A percentile compares a stretch with the other conserved stretches of the same genome.
Evolutionary conservation across 2,113 vertebrate species (phyloP).

Genomic region (Bubo bubo): DNA sequence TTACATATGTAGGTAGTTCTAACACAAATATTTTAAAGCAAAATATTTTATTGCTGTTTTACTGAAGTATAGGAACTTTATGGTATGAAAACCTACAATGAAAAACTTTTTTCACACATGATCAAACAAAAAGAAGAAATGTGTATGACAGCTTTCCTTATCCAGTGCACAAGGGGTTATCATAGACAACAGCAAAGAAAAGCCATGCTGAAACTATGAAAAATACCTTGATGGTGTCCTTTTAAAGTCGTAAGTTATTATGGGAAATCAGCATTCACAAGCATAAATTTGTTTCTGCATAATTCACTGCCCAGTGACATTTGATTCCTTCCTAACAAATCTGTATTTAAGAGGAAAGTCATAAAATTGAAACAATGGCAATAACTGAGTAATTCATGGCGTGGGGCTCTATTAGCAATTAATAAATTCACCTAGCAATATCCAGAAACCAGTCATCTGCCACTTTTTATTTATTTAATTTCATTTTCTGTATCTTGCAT

Average conservation of each 20-base stretch:
- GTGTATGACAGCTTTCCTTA: neutral
- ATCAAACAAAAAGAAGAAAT: neutral
- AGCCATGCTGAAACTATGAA: neutral
- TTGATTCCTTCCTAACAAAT: conserved; percentile 67
- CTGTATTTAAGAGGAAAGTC: conserved; percentile 68
- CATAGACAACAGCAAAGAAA: neutral
- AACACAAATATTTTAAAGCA: neutral
- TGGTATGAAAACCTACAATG: neutral
- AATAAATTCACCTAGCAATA: conserved; percentile 69
- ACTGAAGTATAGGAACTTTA: neutral
- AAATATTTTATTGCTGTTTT: neutral
- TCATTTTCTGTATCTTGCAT: conserved; percentile 51
- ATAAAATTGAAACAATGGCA: conserved; percentile 64
- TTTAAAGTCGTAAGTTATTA: conserved; percentile 42
- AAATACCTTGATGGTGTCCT: conserved; percentile 39
- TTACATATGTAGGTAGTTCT: neutral
- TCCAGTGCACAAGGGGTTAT: neutral
- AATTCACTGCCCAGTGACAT: conserved; percentile 66
- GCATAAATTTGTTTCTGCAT: conserved; percentile 54
- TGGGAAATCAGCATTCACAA: conserved; percentile 47
- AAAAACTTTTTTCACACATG: neutral
- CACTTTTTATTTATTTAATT: conserved; percentile 71
- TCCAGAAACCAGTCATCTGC: conserved; percentile 58
- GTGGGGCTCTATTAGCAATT: conserved; percentile 72
- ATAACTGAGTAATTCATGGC: conserved; percentile 64